Conservation (phyloP, 2,113 vertebrate species). For the Galemys pyrenaicus region DNA sequence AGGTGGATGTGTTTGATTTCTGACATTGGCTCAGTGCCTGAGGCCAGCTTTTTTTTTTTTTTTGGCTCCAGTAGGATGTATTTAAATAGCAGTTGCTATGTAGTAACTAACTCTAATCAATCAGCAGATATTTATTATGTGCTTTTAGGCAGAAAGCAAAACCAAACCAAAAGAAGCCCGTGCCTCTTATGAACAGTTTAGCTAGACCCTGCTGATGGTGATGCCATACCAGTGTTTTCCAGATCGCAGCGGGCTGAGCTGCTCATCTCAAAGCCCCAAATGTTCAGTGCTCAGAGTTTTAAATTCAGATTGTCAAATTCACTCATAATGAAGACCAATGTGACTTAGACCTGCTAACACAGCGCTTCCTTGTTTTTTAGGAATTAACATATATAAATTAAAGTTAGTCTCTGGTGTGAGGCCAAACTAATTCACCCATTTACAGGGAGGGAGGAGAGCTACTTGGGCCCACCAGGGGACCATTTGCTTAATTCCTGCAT, state of each 20-base stretch:
- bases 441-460: not conserved
- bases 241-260: not conserved
- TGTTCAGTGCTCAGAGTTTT: not conserved
- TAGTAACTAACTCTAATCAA: not conserved
- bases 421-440: not conserved
- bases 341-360: not conserved
- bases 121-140: not conserved
- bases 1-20: not conserved
- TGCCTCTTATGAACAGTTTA: not conserved
- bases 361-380: not conserved
- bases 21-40: not conserved
- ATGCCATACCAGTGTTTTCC: not conserved
- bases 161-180: not conserved
- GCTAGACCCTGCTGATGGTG: not conserved
- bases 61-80: not conserved
- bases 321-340: not conserved
- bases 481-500: not conserved
- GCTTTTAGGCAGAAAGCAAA: not conserved
- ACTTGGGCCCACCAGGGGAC: rapidly evolving
- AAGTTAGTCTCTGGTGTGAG: not conserved
- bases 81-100: slow-evolving; percentile 3
- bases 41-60: not conserved
- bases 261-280: rapidly evolving
- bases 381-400: not conserved
- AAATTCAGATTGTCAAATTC: not conserved